A percentile compares a stretch with the other conserved stretches of the same genome.
Conservation (phyloP, 2,113 vertebrate species). For the Prietella phreatophila region DNA sequence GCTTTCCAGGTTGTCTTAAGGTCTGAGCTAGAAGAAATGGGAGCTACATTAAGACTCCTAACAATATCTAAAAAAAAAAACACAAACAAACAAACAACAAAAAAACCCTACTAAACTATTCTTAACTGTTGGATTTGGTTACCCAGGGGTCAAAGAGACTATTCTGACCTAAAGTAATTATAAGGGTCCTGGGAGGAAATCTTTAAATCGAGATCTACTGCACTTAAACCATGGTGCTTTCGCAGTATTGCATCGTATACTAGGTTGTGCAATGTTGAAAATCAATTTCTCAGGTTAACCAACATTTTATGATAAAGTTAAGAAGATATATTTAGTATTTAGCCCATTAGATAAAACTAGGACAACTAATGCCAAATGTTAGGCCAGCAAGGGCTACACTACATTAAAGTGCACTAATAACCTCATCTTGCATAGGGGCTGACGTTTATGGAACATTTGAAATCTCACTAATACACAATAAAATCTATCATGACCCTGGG, state of each 20-base stretch:
- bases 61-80: neutral
- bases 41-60: neutral
- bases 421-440: neutral
- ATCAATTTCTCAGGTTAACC: neutral
- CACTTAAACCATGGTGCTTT: neutral
- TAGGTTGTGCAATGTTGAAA: neutral
- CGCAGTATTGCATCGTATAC: neutral
- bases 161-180: neutral
- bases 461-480: neutral
- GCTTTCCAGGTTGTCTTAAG: neutral
- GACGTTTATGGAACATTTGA: neutral
- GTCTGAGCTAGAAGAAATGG: neutral
- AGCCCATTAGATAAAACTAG: slow-evolving; percentile 1
- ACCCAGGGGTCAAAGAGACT: neutral
- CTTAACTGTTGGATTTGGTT: neutral
- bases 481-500: neutral
- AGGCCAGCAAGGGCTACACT: neutral
- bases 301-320: slow-evolving; percentile 9
- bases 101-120: neutral
- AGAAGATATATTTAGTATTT: slow-evolving; percentile 19
- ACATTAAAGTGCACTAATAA: slow-evolving; percentile 9
- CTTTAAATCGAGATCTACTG: neutral
- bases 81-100: too few relatives aligned
- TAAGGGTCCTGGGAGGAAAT: neutral
- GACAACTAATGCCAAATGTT: neutral